phyloP scores from a whole-genome alignment of 2,797 vertebrate species.

The Lerista edwardsae region DNA sequence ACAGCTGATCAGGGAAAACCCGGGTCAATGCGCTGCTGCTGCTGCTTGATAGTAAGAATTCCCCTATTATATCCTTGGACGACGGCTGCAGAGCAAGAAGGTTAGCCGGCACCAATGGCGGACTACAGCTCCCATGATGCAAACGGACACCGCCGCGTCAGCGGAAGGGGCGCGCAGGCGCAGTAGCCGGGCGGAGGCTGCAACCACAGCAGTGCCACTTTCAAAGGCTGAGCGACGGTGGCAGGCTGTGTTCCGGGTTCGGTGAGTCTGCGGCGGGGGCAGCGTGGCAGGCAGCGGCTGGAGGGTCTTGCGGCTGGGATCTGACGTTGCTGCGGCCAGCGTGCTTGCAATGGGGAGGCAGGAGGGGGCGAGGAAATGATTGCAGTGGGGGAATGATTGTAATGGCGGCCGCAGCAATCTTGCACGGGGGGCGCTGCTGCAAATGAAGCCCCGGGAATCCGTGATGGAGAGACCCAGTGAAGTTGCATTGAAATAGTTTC shows the following conservation, averaged over 20 bases:
- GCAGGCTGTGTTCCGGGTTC: not conserved
- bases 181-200: not conserved
- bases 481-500: too few species aligned
- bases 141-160: not conserved
- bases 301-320: accelerated
- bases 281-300: not conserved
- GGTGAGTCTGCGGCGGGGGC: not conserved
- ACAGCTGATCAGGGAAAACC: not conserved
- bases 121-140: constrained; percentile 41
- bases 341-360: not conserved
- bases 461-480: not conserved
- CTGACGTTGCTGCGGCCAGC: not conserved
- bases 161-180: constrained; percentile 16
- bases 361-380: not conserved
- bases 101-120: not conserved
- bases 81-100: too few species aligned
- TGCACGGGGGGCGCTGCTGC: too few species aligned
- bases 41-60: not conserved
- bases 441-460: too few species aligned
- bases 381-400: too few species aligned
- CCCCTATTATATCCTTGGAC: not conserved
- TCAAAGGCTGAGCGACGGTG: not conserved
- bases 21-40: not conserved
- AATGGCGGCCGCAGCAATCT: too few species aligned
- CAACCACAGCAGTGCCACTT: not conserved